Base-by-base conservation (phyloP, 2,888 invertebrate genomes). In the Laspeyria flexula region DNA sequence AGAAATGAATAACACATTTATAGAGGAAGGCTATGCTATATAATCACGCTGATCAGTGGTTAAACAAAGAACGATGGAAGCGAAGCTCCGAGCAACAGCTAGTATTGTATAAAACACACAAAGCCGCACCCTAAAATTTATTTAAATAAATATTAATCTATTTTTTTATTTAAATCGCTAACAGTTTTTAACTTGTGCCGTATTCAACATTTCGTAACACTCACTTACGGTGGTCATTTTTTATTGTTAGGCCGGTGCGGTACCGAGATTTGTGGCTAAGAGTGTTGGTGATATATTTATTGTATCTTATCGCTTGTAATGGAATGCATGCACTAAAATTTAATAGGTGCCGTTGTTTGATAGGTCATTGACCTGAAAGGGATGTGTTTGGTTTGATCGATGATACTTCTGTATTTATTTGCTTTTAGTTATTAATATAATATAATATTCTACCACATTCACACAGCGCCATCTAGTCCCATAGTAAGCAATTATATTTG, bases 271-370 rank as follows among this genome's bases (percentile, higher is more conserved):
- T 87, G 77, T 74, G 75, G 67, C 68, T 56, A 71, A 76, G 68
- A 77, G 77, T 77, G 71, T 71, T 70, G 81, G 85, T 86, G 88
- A 88, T 89, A 88, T 86, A 90, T 90, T 86, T 89, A 88, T 87
- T 75, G 80, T 63, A 60, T 67, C 83, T 90, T 90, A 90, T 88
- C 90, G 85, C 68, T 73, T 68, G 75, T 83, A 83, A 84, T 87
- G 83, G 85, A 82, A 79, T 79, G 75, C 53, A 62, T 65, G 60
- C 57, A 70, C 57, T 64, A 70, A 70, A 69, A 63, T 33, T 71
- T 66, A 71, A 72, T 71, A 73, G 73, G 65, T 70, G 71, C 37
- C 63, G 66, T 61, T 44, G 49, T 35, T 55, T 48, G 54, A 49
- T 57, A 34, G 59, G 62, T 63, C 63, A 54, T 43, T 65, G 65